phyloP scores from a whole-genome alignment of 2,113 vertebrate species.

The Lycocorax pyrrhopterus region DNA sequence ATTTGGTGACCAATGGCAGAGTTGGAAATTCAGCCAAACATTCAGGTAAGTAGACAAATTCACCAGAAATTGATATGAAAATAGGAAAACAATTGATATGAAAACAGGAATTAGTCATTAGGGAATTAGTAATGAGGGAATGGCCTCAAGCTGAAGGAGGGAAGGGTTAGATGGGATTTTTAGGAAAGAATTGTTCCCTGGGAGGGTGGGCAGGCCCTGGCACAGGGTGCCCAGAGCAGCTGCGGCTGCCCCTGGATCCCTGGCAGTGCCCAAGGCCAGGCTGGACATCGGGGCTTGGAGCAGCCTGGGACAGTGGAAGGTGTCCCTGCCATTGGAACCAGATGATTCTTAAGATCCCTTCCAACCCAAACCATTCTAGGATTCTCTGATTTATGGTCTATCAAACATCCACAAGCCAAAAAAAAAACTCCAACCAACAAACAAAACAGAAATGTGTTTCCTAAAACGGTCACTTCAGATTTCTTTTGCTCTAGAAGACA shows the following conservation, averaged over 20 bases:
- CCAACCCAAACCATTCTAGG: neutral
- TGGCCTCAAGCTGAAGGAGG: neutral
- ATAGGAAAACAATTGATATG: too few relatives aligned
- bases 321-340: neutral
- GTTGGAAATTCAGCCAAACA: neutral
- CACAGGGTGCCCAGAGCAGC: neutral
- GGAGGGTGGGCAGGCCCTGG: neutral
- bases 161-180: accelerated
- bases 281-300: neutral
- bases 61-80: neutral
- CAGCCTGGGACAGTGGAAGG: neutral
- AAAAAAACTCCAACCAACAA: neutral
- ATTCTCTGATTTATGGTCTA: neutral
- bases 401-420: neutral
- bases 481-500: neutral
- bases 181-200: neutral
- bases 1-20: neutral
- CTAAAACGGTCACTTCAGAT: neutral
- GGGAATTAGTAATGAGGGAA: neutral
- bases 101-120: neutral
- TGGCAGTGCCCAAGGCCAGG: neutral
- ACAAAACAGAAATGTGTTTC: neutral
- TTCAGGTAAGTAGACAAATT: neutral
- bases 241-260: neutral
- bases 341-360: accelerated